Evolutionary conservation across 1,140 invertebrate genomes (phyloP), one percentile per base, ranked within the genome.

Genomic region (Vollenhovia emeryi): DNA sequence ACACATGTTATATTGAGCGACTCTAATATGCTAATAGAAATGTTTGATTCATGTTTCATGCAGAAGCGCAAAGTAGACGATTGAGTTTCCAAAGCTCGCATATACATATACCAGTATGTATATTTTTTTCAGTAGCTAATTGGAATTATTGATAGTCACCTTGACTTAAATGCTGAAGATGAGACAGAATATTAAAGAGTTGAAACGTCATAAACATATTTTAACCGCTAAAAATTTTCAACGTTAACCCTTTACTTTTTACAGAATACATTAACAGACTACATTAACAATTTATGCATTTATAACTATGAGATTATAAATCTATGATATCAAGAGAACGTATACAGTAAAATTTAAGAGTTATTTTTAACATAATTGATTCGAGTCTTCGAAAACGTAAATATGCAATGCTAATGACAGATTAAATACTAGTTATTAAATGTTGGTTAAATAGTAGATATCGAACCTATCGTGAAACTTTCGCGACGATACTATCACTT

Each of bases 21-120:
- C 11, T 80, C n/a, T 36, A 57, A 55, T 80, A 80, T 71, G 64
- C 18, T 80, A 80, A 80, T 71, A 27, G 18, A 80, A 55, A 71
- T 57, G 64, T 43, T 55, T 55, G 21, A 68, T 33, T 68, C 24
- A 24, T 69, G n/a, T 43, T 43, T 80, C 24, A 55, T 27, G 36
- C 18, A 43, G n/a, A 79, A 33, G 3, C 30, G 7, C 5, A 50
- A 48, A 69, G 18, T 59, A 59, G 33, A 55, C 24, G n/a, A 9
- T 13, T 8, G 48, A 52, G 52, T 52, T 40, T 36, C 15, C 13
- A 68, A 30, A 79, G 3, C 8, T 55, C 1, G 18, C 15, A 27
- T 9, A 36, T 40, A 40, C 18, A n/a, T 43, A 27, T n/a, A n/a
- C n/a, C n/a, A n/a, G n/a, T n/a, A n/a, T n/a, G n/a, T n/a, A n/a